Percentiles rank a stretch among this genome's conserved stretches.
Conservation (phyloP, 2,888 invertebrate species). For the Noctuana brunneofusca region DNA sequence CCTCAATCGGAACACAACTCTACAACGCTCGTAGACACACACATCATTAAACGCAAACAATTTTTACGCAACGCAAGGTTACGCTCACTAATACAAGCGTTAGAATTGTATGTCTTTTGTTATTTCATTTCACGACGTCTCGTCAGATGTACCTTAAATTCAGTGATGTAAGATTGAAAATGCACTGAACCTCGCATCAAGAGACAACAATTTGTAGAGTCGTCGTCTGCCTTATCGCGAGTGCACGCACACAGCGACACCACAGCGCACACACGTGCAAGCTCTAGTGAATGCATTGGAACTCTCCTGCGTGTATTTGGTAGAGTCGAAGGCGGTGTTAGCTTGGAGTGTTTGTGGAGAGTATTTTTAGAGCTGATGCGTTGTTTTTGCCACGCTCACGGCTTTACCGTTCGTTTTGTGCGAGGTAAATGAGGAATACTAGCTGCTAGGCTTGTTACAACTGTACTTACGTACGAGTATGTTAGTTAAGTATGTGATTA, state of each 20-base stretch:
- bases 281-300: constrained; percentile 30
- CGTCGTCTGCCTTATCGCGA: constrained; percentile 32
- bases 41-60: constrained; percentile 18
- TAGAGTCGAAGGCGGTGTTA: constrained; percentile 64
- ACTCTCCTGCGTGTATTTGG: constrained; percentile 48
- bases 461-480: not conserved
- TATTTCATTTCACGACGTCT: constrained; percentile 14
- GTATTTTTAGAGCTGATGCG: constrained; percentile 80
- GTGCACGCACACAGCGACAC: constrained; percentile 33
- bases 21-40: constrained; percentile 23
- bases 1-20: constrained; percentile 61
- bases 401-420: constrained; percentile 54
- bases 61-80: constrained; percentile 36
- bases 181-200: not conserved
- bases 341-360: constrained; percentile 54
- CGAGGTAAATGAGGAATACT: constrained; percentile 42
- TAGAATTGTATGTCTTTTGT: constrained; percentile 30
- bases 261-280: constrained; percentile 42
- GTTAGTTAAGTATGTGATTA: not conserved
- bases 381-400: constrained; percentile 58
- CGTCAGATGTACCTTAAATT: not conserved
- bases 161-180: not conserved
- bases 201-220: constrained; percentile 11
- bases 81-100: constrained; percentile 25
- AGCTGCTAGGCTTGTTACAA: not conserved